Base-by-base conservation (phyloP, 2,888 invertebrate species). In the Xestoiulus laeticollis region DNA sequence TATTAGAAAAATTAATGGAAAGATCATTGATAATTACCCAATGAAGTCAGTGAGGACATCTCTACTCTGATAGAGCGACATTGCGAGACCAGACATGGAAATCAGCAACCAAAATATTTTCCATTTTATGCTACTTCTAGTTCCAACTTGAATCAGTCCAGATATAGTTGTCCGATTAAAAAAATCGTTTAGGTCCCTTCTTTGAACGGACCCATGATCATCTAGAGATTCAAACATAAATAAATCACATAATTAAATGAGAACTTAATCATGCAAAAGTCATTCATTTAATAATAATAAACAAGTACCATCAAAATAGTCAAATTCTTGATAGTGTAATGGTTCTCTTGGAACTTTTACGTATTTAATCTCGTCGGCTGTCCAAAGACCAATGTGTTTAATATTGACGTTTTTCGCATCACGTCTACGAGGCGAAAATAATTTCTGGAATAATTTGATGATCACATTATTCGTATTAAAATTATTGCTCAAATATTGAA, bases 1-100 rank as follows among this genome's bases (percentile, higher is more conserved):
- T n/a, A n/a, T n/a, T n/a, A n/a, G n/a, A n/a, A n/a, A n/a, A n/a
- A n/a, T n/a, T n/a, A n/a, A n/a, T n/a, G n/a, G n/a, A n/a, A n/a
- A n/a, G n/a, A n/a, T n/a, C n/a, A n/a, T n/a, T n/a, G n/a, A n/a
- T n/a, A 84, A 22, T 87, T 32, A 87, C 87, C 53, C 85, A 16
- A 85, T 22, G 85, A 53, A 87, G 38, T 87, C 87, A 26, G 53
- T 48, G n/a, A 87, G 22, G n/a, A 87, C 87, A 44, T 87, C 84
- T 38, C 19, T 48, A 10, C 48, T 53, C 48, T 87, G 87, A 32
- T 87, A 87, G 5, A 87, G 59, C 10, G 87, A 87, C 87, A 87
- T 87, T 19, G 53, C 33, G 30, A 87, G 78, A 16, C 87, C 87
- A 10, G 87, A 85, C 5, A 87, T 12, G 30, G 87, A 84, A 22